Evolutionary conservation across 2,113 vertebrate species (phyloP).

Genomic region (Zapornia atra): DNA sequence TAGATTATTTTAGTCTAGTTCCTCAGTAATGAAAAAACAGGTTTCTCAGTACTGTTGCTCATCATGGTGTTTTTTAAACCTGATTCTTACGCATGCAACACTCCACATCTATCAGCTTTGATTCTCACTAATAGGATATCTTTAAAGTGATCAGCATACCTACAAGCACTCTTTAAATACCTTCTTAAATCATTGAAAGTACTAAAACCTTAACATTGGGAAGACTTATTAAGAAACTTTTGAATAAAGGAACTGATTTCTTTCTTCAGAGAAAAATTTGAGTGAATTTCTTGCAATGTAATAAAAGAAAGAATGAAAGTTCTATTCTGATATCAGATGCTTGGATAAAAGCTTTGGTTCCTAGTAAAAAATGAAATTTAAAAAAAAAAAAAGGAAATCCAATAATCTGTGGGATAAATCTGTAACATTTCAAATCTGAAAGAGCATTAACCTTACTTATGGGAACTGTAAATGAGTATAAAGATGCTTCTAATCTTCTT

Average conservation of each 20-base stretch:
- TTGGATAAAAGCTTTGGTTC: neutral
- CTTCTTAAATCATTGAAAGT: neutral
- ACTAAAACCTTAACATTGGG: neutral
- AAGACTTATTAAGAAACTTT: neutral
- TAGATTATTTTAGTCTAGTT: neutral
- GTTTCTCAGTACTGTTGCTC: neutral
- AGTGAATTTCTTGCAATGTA: neutral
- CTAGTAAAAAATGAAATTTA: neutral
- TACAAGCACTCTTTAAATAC: neutral
- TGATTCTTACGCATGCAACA: neutral
- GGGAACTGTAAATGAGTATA: neutral
- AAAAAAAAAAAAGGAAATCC: neutral
- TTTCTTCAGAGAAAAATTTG: neutral
- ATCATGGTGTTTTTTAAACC: neutral
- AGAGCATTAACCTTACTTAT: neutral
- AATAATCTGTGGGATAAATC: neutral
- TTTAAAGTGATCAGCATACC: neutral
- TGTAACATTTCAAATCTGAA: neutral
- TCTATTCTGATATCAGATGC: neutral
- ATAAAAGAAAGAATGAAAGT: neutral
- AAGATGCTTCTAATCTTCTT: neutral
- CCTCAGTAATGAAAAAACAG: neutral
- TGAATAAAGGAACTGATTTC: neutral
- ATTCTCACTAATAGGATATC: neutral
- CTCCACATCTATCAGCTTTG: neutral